Evolutionary conservation across 2,797 vertebrate genomes (phyloP), one percentile per base, ranked within the genome.

Genomic region (Scleropages formosus): DNA sequence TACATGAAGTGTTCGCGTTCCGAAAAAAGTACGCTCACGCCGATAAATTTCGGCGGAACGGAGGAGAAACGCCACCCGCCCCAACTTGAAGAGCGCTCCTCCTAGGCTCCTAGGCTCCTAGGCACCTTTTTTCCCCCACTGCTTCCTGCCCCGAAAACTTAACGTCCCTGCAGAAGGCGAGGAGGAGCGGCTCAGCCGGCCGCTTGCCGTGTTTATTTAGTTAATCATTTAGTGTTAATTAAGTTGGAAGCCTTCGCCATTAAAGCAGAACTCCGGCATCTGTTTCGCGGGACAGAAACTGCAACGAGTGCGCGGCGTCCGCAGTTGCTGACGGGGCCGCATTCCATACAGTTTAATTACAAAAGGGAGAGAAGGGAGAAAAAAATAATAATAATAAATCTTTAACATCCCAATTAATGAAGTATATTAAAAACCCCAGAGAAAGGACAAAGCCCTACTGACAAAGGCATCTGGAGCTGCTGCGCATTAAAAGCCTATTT

Each of bases 161-260:
- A 13, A 24, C n/a, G 49, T 56, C 15, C 74, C 74, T 12, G 9
- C 44, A 0, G 8, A 47, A 18, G 22, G 0, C 65, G 15, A 8
- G 13, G 18, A 24, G 65, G 20, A 16, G 27, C 22, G 44, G 61
- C 56, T 61, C 51, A 49, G 53, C 13, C 39, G 13, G 56, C 78
- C 65, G 73, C 67, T 82, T 79, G 70, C 80, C 80, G 79, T 86
- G 83, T 90, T 86, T 89, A 84, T 87, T 85, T 81, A 82, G 81
- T 86, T 87, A 87, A 90, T 90, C 87, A 89, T 89, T 87, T 85
- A 85, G 80, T 83, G 86, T 88, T 89, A 88, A 90, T 88, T 88
- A 88, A 88, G 85, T 87, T 87, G 82, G 85, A 89, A 86, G 83
- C 81, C 82, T 86, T 83, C 80, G 70, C 83, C 77, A 73, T 85